Conservation (phyloP, 2,797 vertebrate species). For the Rhinella marina region DNA sequence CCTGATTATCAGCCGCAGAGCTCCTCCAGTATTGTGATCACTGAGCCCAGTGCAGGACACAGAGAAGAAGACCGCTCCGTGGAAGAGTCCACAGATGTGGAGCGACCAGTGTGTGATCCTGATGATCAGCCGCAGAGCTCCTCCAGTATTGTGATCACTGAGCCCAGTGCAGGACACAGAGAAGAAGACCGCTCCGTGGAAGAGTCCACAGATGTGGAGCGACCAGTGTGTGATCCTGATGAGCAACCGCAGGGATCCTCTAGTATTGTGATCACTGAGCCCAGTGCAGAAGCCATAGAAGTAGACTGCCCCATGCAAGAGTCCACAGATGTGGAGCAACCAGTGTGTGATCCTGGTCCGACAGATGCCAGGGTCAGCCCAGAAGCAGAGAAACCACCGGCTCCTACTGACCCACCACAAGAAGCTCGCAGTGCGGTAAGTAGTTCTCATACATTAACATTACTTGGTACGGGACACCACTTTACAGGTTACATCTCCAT, state of each 20-base stretch:
- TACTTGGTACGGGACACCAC: too few species aligned
- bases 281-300: too few species aligned
- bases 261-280: too few species aligned
- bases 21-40: neutral
- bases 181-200: neutral
- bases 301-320: too few species aligned
- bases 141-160: neutral
- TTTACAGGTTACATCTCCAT: too few species aligned
- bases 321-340: too few species aligned
- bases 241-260: too few species aligned
- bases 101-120: neutral
- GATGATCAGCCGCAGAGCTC: neutral
- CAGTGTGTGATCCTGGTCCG: too few species aligned
- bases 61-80: neutral
- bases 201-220: neutral
- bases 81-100: neutral
- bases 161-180: neutral
- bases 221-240: neutral
- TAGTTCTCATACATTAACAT: neutral
- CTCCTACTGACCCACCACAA: neutral
- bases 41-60: neutral
- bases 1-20: neutral
- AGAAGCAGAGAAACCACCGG: neutral
- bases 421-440: slow-evolving; percentile 6
- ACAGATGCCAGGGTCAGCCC: neutral